Conservation (phyloP, 2,113 vertebrate species). For the Sceloporus undulatus region DNA sequence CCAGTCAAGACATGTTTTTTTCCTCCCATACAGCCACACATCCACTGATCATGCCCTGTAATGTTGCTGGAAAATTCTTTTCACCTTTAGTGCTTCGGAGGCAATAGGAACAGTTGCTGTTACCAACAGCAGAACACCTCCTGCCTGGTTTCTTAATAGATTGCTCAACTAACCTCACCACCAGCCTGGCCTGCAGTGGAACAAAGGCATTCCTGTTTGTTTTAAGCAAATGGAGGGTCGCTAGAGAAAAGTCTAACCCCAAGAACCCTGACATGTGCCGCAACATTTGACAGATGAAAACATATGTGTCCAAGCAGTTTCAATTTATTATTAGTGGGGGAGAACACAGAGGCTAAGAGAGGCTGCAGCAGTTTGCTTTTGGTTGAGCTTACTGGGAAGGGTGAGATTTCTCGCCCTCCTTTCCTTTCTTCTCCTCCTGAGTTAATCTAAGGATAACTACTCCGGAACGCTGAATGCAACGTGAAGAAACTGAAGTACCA, state of each 20-base stretch:
- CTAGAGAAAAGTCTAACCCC: background rate
- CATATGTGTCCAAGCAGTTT: no score
- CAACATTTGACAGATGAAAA: no score
- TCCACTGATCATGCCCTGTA: background rate
- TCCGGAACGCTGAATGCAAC: no score
- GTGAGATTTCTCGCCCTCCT: no score
- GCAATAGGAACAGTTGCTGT: background rate
- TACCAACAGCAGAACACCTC: background rate
- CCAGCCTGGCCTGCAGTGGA: background rate
- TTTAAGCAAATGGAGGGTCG: background rate
- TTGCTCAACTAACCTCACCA: background rate
- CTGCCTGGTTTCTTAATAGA: background rate
- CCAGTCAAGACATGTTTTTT: background rate
- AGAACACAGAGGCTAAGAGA: no score
- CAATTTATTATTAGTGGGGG: no score
- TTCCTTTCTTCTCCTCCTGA: no score
- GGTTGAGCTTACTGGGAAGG: no score
- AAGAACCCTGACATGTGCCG: no score
- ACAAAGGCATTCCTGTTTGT: background rate
- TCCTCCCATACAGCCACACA: background rate
- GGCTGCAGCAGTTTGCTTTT: no score
- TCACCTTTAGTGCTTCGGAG: background rate
- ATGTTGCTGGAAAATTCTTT: background rate
- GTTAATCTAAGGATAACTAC: no score
- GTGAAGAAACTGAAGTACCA: no score